Evolutionary conservation across 1,140 invertebrate species (phyloP).

Genomic region (Elymnias hypermnestra): DNA sequence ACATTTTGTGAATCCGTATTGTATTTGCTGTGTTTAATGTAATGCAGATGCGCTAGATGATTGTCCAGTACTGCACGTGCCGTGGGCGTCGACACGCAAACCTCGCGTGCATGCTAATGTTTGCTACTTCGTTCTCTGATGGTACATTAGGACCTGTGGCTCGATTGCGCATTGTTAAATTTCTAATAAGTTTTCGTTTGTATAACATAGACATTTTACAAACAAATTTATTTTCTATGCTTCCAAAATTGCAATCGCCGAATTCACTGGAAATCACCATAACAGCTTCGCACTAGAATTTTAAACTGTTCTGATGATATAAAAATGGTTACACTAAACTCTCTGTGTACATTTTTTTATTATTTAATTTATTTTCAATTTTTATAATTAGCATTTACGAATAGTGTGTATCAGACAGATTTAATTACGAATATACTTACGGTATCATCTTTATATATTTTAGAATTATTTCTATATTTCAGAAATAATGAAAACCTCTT

Average conservation of each 20-base stretch:
- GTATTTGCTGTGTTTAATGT: slow-evolving; percentile 50
- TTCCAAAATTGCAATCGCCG: too few relatives aligned
- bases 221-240: too few relatives aligned
- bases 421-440: too few relatives aligned
- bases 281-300: too few relatives aligned
- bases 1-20: slow-evolving; percentile 30
- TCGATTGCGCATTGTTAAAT: slow-evolving; percentile 56
- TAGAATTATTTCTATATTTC: too few relatives aligned
- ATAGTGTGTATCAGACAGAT: too few relatives aligned
- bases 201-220: too few relatives aligned
- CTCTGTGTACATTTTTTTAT: neutral
- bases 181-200: slow-evolving; percentile 5
- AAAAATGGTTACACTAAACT: too few relatives aligned
- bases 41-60: slow-evolving; percentile 60
- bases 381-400: neutral
- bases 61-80: slow-evolving; percentile 56
- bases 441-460: too few relatives aligned
- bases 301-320: too few relatives aligned
- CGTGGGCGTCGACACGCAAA: slow-evolving; percentile 65
- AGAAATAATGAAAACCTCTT: too few relatives aligned
- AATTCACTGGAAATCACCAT: too few relatives aligned
- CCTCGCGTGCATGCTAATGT: slow-evolving; percentile 57
- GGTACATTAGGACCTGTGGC: slow-evolving; percentile 57
- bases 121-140: slow-evolving; percentile 57
- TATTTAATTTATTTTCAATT: neutral